Base-by-base conservation (phyloP, 2,797 vertebrate genomes). In the Hippopotamyrus pictus region DNA sequence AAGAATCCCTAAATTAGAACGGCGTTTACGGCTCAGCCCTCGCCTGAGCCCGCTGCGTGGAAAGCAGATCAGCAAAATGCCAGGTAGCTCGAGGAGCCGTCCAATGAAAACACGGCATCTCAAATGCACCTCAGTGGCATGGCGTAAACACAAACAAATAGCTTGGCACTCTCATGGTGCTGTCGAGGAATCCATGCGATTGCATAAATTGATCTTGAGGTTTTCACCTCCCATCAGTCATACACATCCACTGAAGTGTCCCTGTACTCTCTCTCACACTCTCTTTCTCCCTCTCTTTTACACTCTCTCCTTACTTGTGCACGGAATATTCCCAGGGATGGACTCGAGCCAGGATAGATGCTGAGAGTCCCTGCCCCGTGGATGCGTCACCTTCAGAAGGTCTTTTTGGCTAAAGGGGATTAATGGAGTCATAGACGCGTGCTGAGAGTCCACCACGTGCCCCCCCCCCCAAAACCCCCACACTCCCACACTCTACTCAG, bases 341-440 rank as follows among this genome's bases (percentile, higher is more conserved):
- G 86, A 59, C 19, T n/a, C 2, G 33, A 87, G 29, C 86, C 86
- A 57, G 50, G 85, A 57, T 65, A 22, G 54, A 65, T 3, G 33
- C 53, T 41, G 25, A 62, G 33, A 88, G 17, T 44, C 86, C 33
- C 29, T n/a, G 51, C 29, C 85, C 51, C 0, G 2, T 57, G 25
- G 85, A 37, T 87, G 50, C 50, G 11, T 54, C 85, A 37, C 50
- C 25, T 57, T 54, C 85, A 41, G 85, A 37, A 87, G 29, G 85
- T 54, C 53, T 9, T 57, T 87, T 87, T 54, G 85, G 51, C 85
- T 57, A 57, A 57, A 54, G 85, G 25, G 50, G 50, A 87, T 85
- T 50, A 85, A 85, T 83, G 79, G 44, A 50, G 48, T 85, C 48
- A 46, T 82, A 82, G 41, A n/a, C 76, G 3, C 19, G 3, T 82